phyloP scores from a whole-genome alignment of 2,797 vertebrate species.

The Anguilla obscura region DNA sequence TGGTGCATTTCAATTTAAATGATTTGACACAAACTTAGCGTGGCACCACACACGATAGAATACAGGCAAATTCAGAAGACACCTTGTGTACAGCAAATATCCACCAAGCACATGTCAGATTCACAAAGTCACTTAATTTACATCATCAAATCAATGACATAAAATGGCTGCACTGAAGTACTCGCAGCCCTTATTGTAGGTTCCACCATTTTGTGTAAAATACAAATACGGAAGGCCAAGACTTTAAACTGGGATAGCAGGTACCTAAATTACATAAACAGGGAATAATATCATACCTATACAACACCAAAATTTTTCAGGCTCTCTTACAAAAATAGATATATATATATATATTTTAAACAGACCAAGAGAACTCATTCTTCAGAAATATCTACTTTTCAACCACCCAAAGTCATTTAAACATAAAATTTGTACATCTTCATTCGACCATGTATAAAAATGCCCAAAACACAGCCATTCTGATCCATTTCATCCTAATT shows the following conservation, averaged over 20 bases:
- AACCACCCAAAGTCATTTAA: too few species aligned
- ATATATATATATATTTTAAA: background rate
- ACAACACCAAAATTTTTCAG: background rate
- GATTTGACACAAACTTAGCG: background rate
- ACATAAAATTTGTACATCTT: background rate
- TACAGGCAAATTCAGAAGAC: background rate
- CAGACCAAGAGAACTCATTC: too few species aligned
- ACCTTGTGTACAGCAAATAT: background rate
- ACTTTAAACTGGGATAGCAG: background rate
- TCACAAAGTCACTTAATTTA: background rate
- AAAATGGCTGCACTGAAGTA: background rate
- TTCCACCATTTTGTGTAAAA: background rate
- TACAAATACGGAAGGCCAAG: background rate
- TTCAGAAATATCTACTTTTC: background rate
- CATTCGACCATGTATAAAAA: background rate
- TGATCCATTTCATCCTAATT: background rate
- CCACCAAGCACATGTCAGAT: background rate
- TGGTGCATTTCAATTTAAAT: background rate
- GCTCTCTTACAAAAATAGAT: background rate
- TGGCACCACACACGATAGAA: background rate
- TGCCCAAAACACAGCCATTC: background rate
- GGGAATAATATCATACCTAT: background rate
- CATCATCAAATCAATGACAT: background rate
- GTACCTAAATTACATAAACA: background rate
- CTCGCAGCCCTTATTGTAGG: background rate